Evolutionary conservation across 2,113 vertebrate genomes (phyloP).

Genomic region (Poeciliopsis retropinna): DNA sequence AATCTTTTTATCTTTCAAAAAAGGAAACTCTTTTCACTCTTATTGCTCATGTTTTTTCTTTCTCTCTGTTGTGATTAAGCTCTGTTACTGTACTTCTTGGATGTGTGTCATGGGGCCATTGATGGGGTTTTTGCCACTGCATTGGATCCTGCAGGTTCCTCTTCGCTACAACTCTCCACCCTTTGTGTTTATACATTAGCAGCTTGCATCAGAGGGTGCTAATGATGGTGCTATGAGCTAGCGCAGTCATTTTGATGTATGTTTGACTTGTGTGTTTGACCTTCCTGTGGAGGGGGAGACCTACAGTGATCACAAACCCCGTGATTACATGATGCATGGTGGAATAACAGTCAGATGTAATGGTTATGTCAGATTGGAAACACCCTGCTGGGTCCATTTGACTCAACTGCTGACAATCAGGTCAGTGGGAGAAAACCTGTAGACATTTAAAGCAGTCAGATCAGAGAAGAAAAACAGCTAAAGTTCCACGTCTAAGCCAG

Average conservation of each 20-base stretch:
- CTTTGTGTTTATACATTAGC: slow-evolving; percentile 1
- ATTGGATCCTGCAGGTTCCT: slow-evolving; percentile 9
- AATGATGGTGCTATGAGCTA: not conserved
- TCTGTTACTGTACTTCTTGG: not conserved
- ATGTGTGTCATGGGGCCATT: slow-evolving; percentile 7
- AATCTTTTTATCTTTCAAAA: slow-evolving; percentile 2
- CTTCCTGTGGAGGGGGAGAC: not conserved
- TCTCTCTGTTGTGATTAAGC: slow-evolving; percentile 2
- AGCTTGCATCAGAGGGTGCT: not conserved
- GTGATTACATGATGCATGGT: not conserved
- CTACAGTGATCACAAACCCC: not conserved
- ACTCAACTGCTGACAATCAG: slow-evolving; percentile 7
- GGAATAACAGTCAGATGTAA: not conserved
- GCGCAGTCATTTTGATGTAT: not conserved
- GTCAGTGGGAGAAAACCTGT: slow-evolving; percentile 3
- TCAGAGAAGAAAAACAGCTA: not conserved
- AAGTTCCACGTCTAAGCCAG: slow-evolving; percentile 1
- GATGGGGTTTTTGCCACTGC: not conserved
- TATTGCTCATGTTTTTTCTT: not conserved
- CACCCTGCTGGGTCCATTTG: slow-evolving; percentile 1
- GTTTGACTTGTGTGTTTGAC: slow-evolving; percentile 5
- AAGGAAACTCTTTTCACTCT: not conserved
- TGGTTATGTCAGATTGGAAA: slow-evolving; percentile 2
- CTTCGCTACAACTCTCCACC: slow-evolving; percentile 2
- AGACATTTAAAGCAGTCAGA: not conserved